phyloP scores from a whole-genome alignment of 30 jellyfish, hydroid and myxozoan genomes.

The Aurelia aurita complex sp. Pacific region DNA sequence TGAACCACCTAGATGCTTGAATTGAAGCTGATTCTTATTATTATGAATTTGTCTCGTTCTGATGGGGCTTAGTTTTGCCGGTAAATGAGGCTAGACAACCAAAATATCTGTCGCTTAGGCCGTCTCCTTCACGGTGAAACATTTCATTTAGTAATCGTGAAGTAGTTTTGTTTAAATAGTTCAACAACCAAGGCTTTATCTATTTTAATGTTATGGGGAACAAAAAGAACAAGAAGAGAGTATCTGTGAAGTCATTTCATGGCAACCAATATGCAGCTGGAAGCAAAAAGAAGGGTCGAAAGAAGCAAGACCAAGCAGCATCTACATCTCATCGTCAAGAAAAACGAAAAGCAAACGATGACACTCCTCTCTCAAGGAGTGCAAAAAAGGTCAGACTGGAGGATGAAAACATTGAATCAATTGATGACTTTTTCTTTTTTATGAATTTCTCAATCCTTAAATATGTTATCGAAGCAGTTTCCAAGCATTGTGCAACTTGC shows the following conservation, averaged over 20 bases:
- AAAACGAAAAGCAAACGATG: background rate
- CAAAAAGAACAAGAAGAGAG: background rate
- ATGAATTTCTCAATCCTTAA: conserved; percentile 7
- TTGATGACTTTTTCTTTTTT: background rate
- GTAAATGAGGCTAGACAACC: conserved; percentile 7
- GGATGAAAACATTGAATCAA: background rate
- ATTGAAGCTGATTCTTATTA: background rate
- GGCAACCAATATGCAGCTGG: conserved; percentile 28
- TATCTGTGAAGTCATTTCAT: conserved; percentile 14
- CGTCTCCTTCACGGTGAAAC: conserved; percentile 2
- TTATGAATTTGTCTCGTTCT: conserved; percentile 19
- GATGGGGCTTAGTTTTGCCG: background rate
- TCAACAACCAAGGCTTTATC: background rate
- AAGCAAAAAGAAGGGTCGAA: background rate
- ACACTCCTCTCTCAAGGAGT: conserved; percentile 9
- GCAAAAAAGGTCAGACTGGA: conserved; percentile 20
- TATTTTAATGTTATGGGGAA: background rate
- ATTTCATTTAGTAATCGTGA: background rate
- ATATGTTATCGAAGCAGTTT: background rate
- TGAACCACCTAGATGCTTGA: background rate
- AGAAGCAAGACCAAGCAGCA: conserved; percentile 10
- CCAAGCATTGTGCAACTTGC: conserved; percentile 14
- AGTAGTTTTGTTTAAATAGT: background rate
- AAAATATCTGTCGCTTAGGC: conserved; percentile 17
- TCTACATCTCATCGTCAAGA: conserved; percentile 11